Evolutionary conservation across 2,113 vertebrate species (phyloP).

Genomic region (Spheniscus mendiculus): DNA sequence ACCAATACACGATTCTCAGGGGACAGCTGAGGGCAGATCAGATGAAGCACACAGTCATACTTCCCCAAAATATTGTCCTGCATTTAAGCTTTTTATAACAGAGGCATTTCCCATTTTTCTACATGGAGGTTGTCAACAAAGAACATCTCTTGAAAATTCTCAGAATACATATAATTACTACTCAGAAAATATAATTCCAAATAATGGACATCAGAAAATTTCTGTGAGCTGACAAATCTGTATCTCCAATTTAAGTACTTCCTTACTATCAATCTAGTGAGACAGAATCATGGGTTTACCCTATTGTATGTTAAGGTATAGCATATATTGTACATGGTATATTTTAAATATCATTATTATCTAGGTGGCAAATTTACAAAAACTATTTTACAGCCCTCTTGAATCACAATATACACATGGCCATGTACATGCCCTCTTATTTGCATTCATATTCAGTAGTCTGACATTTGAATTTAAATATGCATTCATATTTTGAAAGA

Average conservation of each 20-base stretch:
- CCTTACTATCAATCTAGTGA: neutral
- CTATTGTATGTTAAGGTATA: neutral
- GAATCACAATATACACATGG: neutral
- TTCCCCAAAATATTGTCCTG: neutral
- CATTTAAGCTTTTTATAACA: neutral
- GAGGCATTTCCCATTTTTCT: neutral
- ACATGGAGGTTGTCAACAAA: neutral
- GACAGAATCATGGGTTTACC: neutral
- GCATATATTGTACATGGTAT: neutral
- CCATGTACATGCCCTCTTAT: neutral
- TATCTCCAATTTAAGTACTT: neutral
- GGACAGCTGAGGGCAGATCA: neutral
- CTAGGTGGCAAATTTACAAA: neutral
- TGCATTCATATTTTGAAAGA: conserved; percentile 30
- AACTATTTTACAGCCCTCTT: neutral
- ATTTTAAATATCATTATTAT: neutral
- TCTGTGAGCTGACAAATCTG: neutral
- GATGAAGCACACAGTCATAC: neutral
- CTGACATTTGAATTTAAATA: conserved; percentile 54
- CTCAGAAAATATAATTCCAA: neutral
- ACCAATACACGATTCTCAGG: neutral
- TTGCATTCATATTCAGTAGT: neutral
- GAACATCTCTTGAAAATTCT: neutral
- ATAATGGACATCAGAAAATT: neutral
- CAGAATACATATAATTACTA: neutral